A percentile compares a stretch with the other conserved stretches of the same genome.
These are phyloP conservation scores for Silurus lanzhouensis DNA, from an alignment of 2,797 vertebrate species.

Conservation along the genomic window DNA sequence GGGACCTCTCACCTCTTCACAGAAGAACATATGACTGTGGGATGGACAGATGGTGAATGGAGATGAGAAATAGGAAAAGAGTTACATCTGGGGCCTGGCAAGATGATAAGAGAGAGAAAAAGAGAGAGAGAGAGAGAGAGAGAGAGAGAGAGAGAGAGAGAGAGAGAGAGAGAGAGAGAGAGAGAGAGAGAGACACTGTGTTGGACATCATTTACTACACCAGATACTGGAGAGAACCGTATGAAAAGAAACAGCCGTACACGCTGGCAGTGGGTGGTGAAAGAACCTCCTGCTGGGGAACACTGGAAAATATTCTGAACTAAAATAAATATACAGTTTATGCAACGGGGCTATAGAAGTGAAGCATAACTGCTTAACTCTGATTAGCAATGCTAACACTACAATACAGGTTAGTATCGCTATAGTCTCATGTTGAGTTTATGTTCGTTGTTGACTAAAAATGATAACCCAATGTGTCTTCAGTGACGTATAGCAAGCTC, in stretches of 20 bases:
- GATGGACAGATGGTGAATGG: slow-evolving; percentile 42
- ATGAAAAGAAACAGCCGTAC: slow-evolving; percentile 28
- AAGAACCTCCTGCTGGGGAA: slow-evolving; percentile 20
- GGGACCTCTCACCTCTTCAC: slow-evolving; percentile 71
- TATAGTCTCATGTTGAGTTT: background rate
- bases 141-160: background rate
- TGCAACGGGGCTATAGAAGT: background rate
- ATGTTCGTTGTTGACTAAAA: background rate
- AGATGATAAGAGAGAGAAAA: background rate
- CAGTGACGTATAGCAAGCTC: too few species aligned
- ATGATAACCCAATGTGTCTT: background rate
- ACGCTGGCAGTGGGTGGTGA: slow-evolving; percentile 36
- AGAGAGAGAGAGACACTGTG: background rate
- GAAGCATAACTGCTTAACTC: slow-evolving; percentile 1
- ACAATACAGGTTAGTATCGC: background rate
- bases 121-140: background rate
- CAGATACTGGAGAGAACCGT: slow-evolving; percentile 17
- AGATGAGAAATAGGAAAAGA: slow-evolving; percentile 35
- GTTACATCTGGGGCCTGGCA: slow-evolving; percentile 15
- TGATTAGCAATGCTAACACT: slow-evolving; percentile 15
- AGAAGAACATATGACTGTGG: slow-evolving; percentile 57
- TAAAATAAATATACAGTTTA: background rate
- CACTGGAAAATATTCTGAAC: slow-evolving; percentile 24
- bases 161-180: background rate
- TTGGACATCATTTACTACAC: slow-evolving; percentile 18